Conservation (phyloP, 2,888 invertebrate genomes). For the Andrena chrysosceles region DNA sequence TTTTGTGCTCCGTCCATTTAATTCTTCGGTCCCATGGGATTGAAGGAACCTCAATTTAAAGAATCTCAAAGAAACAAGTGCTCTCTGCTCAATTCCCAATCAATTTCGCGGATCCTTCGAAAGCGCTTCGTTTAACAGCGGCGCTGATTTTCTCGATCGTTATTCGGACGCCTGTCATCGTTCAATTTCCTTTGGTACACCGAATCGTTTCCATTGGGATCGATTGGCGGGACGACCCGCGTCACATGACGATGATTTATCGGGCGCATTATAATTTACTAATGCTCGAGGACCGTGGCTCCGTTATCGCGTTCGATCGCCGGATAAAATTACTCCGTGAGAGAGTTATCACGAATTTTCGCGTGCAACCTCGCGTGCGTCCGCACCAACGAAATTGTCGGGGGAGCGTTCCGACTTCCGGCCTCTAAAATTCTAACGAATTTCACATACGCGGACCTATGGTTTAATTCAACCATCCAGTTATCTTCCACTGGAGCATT, state of each 20-base stretch:
- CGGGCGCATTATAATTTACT: slow-evolving; percentile 61
- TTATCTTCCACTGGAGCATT: not conserved
- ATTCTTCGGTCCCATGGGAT: too few relatives aligned
- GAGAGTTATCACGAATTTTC: slow-evolving; percentile 54
- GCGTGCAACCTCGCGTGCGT: slow-evolving; percentile 60
- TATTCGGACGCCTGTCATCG: not conserved
- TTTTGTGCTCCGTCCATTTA: too few relatives aligned
- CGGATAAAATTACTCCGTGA: slow-evolving; percentile 59
- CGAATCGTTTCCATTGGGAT: slow-evolving; percentile 5
- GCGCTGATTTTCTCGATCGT: not conserved
- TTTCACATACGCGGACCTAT: slow-evolving; percentile 21
- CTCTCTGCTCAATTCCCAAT: too few relatives aligned
- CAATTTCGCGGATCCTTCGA: too few relatives aligned
- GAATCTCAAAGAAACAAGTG: not conserved
- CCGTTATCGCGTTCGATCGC: slow-evolving; percentile 54
- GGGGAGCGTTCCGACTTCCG: slow-evolving; percentile 56
- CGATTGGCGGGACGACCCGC: slow-evolving; percentile 49
- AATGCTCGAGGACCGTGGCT: slow-evolving; percentile 42
- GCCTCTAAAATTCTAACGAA: slow-evolving; percentile 49
- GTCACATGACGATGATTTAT: slow-evolving; percentile 61
- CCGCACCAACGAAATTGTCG: slow-evolving; percentile 43
- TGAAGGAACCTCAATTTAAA: too few relatives aligned
- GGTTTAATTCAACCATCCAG: not conserved
- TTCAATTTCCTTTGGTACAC: not conserved
- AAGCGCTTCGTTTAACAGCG: too few relatives aligned